These are phyloP conservation scores for Helicoverpa zea DNA, from an alignment of 1,140 invertebrate species.

Conservation along the genomic window DNA sequence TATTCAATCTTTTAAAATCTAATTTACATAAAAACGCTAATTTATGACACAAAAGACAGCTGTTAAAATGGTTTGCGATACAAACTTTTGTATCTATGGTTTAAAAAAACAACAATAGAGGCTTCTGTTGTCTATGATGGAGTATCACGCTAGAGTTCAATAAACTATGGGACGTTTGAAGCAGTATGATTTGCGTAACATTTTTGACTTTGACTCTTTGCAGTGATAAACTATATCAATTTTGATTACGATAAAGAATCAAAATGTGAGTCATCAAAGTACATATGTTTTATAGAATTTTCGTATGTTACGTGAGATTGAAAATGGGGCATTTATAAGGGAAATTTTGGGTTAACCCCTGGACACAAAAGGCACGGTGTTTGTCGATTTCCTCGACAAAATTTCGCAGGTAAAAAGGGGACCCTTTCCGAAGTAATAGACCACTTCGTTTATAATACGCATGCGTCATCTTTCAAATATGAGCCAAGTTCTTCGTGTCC, in stretches of 20 bases:
- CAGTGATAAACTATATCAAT: not conserved
- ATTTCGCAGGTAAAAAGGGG: constrained; percentile 2
- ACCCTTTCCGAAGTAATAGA: constrained; percentile 7
- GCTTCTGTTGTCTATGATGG: constrained; percentile 3
- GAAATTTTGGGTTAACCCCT: not conserved
- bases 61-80: not conserved
- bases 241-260: constrained; percentile 11
- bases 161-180: constrained; percentile 2
- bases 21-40: constrained; percentile 14
- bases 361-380: not conserved
- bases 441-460: too few relatives aligned
- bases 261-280: not conserved
- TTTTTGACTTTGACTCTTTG: not conserved
- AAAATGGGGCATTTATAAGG: not conserved
- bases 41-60: constrained; percentile 26
- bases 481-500: not conserved
- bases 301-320: too few relatives aligned
- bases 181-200: not conserved
- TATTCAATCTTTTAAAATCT: not conserved
- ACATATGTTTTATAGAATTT: not conserved
- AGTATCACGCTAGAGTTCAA: constrained; percentile 9
- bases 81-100: not conserved
- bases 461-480: constrained; percentile 5
- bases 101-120: not conserved
- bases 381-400: not conserved